These are phyloP conservation scores for Anoplius nigerrimus DNA, from an alignment of 2,888 invertebrate species.

Conservation along the genomic window DNA sequence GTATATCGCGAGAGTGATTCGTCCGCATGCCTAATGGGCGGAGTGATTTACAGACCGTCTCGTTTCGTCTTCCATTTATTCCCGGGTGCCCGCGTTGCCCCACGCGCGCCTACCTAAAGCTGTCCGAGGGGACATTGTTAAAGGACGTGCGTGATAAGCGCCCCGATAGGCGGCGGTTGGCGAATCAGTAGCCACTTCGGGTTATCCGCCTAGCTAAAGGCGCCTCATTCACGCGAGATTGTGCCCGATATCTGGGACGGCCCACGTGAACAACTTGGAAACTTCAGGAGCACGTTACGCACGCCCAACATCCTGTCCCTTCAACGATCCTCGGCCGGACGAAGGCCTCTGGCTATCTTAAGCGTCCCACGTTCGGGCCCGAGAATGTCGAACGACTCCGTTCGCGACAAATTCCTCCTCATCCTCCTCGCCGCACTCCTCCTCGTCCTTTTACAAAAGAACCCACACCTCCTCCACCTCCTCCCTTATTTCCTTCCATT, in stretches of 20 bases:
- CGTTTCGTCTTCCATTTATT: no score
- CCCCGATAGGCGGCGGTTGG: slow-evolving; percentile 18
- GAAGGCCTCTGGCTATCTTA: not conserved
- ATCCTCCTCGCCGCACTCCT: no score
- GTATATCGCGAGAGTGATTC: not conserved
- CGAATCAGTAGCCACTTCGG: slow-evolving; percentile 13
- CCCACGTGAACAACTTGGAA: slow-evolving; percentile 50
- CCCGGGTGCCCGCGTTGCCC: no score
- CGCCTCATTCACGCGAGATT: slow-evolving; percentile 7
- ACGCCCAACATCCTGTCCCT: slow-evolving; percentile 28
- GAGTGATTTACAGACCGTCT: no score
- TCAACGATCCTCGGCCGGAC: slow-evolving; percentile 17
- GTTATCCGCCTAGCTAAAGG: slow-evolving; percentile 14
- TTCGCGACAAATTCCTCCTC: no score
- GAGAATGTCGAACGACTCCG: no score
- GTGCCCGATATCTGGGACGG: slow-evolving; percentile 41
- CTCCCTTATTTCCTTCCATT: no score
- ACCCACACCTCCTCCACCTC: no score
- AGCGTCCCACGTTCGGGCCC: slow-evolving; percentile 1
- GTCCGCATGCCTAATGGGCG: no score
- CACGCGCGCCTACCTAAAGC: slow-evolving; percentile 1
- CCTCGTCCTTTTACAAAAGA: no score
- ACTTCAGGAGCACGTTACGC: slow-evolving; percentile 59
- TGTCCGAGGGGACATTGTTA: slow-evolving; percentile 24
- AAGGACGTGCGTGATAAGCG: slow-evolving; percentile 33